Evolutionary conservation across 2,888 invertebrate genomes (phyloP), one percentile per base, ranked within the genome.

Genomic region (Ornithoptera priamus): DNA sequence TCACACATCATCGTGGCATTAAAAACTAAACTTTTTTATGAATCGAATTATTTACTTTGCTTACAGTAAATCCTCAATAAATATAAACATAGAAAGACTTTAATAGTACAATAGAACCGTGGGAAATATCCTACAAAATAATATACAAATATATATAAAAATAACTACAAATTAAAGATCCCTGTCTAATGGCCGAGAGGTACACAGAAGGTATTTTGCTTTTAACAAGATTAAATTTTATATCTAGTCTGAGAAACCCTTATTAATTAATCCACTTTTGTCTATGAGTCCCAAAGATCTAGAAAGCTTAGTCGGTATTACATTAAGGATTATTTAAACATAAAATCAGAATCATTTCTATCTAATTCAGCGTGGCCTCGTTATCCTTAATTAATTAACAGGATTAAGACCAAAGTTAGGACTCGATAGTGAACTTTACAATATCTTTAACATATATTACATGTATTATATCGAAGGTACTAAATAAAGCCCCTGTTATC

Each of bases 241-340:
- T n/a, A 53, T 53, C n/a, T n/a, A 6, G 53, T n/a, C n/a, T 53
- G 53, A n/a, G 15, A 53, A 53, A n/a, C 18, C n/a, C 53, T 53
- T 24, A 64, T 56, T 5, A 64, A 57, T 39, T 30, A 64, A 64
- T 64, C 39, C 39, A 64, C 17, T 56, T 63, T 58, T 65, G 42
- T 58, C 39, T 56, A 17, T 15, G 22, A 58, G 18, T 24, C 39
- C 58, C 42, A 17, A 22, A 58, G 42, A 42, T 39, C 64, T 39
- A 20, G 58, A 20, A 10, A 15, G 57, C 65, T 58, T 65, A 20
- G 42, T 65, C 58, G 39, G 58, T 36, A 63, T 18, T 57, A 36
- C 58, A 58, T 65, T 65, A 39, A 65, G 17, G 56, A 56, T 58
- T 39, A 65, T 42, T 65, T 58, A 42, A 65, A 46, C 58, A 65